Conservation (phyloP, 2,888 invertebrate species). For the Lumbricus terrestris region DNA sequence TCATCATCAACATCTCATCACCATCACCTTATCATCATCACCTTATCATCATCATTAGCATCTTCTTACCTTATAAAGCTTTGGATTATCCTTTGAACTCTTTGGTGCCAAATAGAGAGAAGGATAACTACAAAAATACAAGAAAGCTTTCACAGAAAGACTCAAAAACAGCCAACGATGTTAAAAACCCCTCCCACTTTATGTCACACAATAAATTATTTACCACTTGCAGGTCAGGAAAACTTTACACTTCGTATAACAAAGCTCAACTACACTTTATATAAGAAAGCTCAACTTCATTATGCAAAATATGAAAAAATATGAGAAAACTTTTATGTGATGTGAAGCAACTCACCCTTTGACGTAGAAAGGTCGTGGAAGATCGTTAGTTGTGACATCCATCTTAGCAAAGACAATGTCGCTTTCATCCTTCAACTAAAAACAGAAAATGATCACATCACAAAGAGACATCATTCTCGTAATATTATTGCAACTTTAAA, state of each 20-base stretch:
- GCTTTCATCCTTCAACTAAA: conserved; percentile 22
- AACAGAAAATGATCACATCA: background rate
- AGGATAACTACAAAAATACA: background rate
- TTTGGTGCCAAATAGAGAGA: conserved; percentile 10
- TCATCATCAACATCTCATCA: background rate
- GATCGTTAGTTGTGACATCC: conserved; percentile 25
- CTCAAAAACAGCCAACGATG: background rate
- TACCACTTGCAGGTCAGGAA: background rate
- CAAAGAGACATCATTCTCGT: background rate
- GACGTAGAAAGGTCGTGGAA: conserved; percentile 23
- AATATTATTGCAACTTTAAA: background rate
- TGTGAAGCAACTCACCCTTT: conserved; percentile 17
- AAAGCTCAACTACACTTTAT: background rate
- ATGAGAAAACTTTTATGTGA: background rate
- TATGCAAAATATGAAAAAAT: background rate
- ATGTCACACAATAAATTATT: background rate
- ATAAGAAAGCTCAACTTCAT: background rate
- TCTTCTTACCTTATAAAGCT: background rate
- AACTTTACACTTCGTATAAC: background rate
- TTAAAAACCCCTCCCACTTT: background rate
- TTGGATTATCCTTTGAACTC: background rate
- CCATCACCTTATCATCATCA: background rate
- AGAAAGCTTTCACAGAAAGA: background rate
- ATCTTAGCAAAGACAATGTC: conserved; percentile 20
- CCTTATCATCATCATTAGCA: background rate